A percentile compares a stretch with the other conserved stretches of the same genome.
These are phyloP conservation scores for Orgyia antiqua DNA, from an alignment of 2,888 invertebrate genomes.

Conservation along the genomic window DNA sequence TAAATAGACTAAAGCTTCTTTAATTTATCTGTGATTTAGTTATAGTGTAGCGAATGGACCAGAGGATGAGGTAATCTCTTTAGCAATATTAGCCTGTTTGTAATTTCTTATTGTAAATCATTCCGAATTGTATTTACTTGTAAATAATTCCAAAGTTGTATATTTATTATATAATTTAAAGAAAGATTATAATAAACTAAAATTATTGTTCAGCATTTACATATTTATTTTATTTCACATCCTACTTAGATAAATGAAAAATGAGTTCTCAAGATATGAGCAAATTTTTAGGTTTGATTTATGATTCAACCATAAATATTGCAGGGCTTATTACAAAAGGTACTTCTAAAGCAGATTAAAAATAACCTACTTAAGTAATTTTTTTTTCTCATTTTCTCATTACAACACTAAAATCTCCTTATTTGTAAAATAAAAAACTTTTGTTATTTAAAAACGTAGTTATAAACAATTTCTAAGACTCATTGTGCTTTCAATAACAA, in stretches of 20 bases:
- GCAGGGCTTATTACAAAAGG: too few relatives aligned
- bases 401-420: too few relatives aligned
- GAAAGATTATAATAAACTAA: slow-evolving; percentile 53
- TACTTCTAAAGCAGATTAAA: too few relatives aligned
- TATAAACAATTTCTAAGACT: too few relatives aligned
- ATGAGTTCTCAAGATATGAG: too few relatives aligned
- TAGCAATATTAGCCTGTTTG: slow-evolving; percentile 41
- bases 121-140: slow-evolving; percentile 52
- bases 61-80: slow-evolving; percentile 46
- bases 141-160: slow-evolving; percentile 67
- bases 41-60: slow-evolving; percentile 48
- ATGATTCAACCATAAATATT: too few relatives aligned
- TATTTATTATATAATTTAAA: slow-evolving; percentile 64
- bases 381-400: too few relatives aligned
- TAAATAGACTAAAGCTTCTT: slow-evolving; percentile 16
- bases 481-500: too few relatives aligned
- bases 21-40: slow-evolving; percentile 71
- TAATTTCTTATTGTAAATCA: slow-evolving; percentile 29
- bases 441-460: too few relatives aligned
- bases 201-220: slow-evolving; percentile 51
- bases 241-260: slow-evolving; percentile 4
- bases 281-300: neutral
- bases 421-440: too few relatives aligned
- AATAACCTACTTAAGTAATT: too few relatives aligned
- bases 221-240: slow-evolving; percentile 40